Conservation (phyloP, 2,113 vertebrate genomes). For the Camelus dromedarius region DNA sequence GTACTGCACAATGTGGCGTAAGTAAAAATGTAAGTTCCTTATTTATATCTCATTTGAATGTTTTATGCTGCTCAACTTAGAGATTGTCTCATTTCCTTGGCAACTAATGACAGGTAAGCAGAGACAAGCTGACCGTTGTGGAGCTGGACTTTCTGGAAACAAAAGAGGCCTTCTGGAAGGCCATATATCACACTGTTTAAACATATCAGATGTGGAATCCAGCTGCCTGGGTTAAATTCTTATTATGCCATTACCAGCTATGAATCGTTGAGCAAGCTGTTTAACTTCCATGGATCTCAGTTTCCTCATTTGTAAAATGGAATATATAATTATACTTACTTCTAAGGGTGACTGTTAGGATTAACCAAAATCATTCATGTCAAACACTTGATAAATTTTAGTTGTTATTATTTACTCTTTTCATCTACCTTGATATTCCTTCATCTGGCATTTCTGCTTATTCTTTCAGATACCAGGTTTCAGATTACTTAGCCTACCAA, state of each 20-base stretch:
- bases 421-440: conserved; percentile 44
- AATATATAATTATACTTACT: conserved; percentile 38
- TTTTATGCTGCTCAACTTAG: conserved; percentile 32
- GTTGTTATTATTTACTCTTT: conserved; percentile 28
- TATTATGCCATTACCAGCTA: not conserved
- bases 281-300: conserved; percentile 3
- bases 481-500: not conserved
- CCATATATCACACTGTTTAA: not conserved
- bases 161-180: conserved; percentile 11
- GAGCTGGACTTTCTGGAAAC: not conserved
- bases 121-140: not conserved
- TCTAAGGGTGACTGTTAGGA: not conserved
- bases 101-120: not conserved
- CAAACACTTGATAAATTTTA: conserved; percentile 47
- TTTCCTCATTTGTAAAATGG: conserved; percentile 43
- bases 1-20: not conserved
- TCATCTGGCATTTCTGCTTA: not conserved
- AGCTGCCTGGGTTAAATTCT: conserved; percentile 52
- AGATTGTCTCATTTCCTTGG: conserved; percentile 44
- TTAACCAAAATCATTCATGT: not conserved
- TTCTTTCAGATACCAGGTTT: too few relatives aligned
- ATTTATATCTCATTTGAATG: conserved; percentile 50
- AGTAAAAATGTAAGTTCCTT: conserved; percentile 35
- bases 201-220: conserved; percentile 26
- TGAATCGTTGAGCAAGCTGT: conserved; percentile 42